phyloP scores from a whole-genome alignment of 2,113 vertebrate genomes.

The Sturnira hondurensis region DNA sequence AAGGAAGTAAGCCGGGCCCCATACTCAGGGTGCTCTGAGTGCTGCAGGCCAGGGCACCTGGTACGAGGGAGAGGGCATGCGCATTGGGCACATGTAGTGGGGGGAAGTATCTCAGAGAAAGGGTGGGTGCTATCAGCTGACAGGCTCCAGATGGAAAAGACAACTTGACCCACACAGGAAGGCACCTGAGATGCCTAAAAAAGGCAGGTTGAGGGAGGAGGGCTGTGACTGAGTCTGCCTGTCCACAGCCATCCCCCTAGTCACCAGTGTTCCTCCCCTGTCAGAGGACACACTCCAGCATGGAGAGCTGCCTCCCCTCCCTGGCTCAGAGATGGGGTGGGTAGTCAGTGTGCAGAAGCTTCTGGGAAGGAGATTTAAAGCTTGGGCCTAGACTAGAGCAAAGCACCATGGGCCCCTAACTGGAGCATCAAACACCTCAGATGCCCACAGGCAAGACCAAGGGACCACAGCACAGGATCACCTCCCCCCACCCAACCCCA shows the following conservation, averaged over 20 bases:
- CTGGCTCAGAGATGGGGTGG: not conserved
- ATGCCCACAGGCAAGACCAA: not conserved
- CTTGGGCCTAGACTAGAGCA: not conserved
- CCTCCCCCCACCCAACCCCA: too few species aligned
- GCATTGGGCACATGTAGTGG: not conserved
- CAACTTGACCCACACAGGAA: not conserved
- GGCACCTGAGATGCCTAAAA: not conserved
- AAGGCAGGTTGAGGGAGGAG: not conserved
- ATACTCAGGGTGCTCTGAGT: not conserved
- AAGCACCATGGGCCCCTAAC: not conserved
- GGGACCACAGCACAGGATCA: not conserved
- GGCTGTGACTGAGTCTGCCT: not conserved
- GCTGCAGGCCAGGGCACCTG: not conserved
- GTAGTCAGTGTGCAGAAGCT: fast-evolving
- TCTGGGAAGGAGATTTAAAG: not conserved
- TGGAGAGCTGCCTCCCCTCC: not conserved
- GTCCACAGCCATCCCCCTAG: not conserved
- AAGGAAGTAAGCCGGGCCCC: not conserved
- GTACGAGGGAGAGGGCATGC: not conserved
- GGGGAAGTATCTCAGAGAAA: not conserved
- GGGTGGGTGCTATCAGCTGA: not conserved
- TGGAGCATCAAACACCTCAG: not conserved
- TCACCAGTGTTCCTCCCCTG: fast-evolving
- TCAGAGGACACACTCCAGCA: not conserved
- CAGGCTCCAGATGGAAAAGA: not conserved